phyloP scores from a whole-genome alignment of 2,113 vertebrate genomes.

The Romanogobio albipinnatus region DNA sequence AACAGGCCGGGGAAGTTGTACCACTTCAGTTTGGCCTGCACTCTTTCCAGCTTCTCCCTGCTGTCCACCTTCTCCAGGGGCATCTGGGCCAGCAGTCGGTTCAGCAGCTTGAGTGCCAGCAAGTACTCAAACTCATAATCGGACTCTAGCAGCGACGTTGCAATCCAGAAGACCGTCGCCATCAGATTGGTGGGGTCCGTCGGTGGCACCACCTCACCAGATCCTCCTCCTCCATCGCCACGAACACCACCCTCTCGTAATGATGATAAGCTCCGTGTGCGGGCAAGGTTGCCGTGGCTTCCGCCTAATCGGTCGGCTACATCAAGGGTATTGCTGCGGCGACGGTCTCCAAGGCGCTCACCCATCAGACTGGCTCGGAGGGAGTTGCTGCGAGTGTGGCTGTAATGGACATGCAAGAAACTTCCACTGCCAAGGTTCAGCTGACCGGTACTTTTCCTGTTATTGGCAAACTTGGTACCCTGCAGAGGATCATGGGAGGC shows the following conservation, averaged over 20 bases:
- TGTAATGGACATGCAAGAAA: constrained; percentile 79
- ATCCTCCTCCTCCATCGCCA: constrained; percentile 69
- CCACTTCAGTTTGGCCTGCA: constrained; percentile 94
- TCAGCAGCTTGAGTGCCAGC: constrained; percentile 92
- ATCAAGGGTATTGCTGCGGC: constrained; percentile 95
- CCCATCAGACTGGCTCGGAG: constrained; percentile 86
- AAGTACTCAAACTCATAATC: constrained; percentile 99
- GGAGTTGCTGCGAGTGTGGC: constrained; percentile 88
- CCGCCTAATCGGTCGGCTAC: constrained; percentile 87
- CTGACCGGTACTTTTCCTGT: constrained; percentile 97
- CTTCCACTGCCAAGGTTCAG: constrained; percentile 87
- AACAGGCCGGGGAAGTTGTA: constrained; percentile 95
- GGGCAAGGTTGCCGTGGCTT: constrained; percentile 89
- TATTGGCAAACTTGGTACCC: constrained; percentile 92
- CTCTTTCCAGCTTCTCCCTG: constrained; percentile 89
- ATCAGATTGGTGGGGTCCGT: constrained; percentile 93
- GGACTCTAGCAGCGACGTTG: constrained; percentile 91
- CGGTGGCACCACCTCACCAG: constrained; percentile 74
- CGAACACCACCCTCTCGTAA: constrained; percentile 84
- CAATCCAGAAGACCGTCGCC: constrained; percentile 98
- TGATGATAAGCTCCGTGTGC: constrained; percentile 94
- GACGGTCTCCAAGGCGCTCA: constrained; percentile 85
- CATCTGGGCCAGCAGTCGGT: constrained; percentile 93
- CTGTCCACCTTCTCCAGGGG: constrained; percentile 92
- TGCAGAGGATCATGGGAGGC: constrained; percentile 84